phyloP scores from a whole-genome alignment of 2,797 vertebrate genomes.

The Arvicola amphibius region DNA sequence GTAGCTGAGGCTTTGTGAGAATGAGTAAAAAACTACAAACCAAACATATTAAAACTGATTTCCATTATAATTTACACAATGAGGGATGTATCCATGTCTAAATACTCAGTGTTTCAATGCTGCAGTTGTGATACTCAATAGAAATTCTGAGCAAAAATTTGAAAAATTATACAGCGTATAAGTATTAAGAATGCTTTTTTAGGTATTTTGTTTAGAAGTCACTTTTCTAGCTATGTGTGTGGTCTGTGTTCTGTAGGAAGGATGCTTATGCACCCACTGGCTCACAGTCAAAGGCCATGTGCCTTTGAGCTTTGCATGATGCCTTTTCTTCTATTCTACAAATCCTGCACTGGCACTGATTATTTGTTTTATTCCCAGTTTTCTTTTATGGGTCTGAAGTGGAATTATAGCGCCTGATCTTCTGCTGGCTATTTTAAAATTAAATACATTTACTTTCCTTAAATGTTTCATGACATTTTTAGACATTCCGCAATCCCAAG shows the following conservation, averaged over 20 bases:
- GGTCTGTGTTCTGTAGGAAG: accelerated
- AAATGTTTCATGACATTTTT: background rate
- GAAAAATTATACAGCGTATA: background rate
- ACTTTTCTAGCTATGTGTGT: background rate
- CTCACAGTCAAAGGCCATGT: background rate
- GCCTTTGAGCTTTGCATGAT: background rate
- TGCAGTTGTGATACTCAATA: background rate
- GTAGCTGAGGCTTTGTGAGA: background rate
- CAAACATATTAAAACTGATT: background rate
- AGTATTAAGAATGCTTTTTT: background rate
- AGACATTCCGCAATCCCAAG: background rate
- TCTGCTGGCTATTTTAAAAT: conserved; percentile 15
- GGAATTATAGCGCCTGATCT: background rate
- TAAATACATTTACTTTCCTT: conserved; percentile 30
- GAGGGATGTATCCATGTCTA: background rate
- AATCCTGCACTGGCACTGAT: background rate
- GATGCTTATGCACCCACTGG: background rate
- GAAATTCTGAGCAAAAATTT: background rate
- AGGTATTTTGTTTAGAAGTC: background rate
- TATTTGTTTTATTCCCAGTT: background rate
- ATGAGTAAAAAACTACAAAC: background rate
- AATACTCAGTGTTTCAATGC: background rate
- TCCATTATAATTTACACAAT: background rate
- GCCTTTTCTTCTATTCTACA: background rate
- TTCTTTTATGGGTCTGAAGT: background rate